Percentiles rank a stretch among this genome's conserved stretches.
phyloP scores from a whole-genome alignment of 2,888 invertebrate species.

The Heliconius aoede region DNA sequence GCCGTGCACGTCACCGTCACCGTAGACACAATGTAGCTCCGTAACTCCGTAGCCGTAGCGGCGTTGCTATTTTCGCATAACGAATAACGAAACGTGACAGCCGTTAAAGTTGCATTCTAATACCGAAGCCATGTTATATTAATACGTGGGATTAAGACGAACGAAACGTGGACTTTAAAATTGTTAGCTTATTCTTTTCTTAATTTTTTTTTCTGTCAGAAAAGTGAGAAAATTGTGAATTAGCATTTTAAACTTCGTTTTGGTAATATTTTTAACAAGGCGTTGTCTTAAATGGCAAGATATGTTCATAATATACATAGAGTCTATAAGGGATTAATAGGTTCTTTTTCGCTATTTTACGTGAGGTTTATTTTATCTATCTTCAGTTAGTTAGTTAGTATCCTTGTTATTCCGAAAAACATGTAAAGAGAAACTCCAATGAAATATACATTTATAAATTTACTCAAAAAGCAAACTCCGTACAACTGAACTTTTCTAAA shows the following conservation, averaged over 20 bases:
- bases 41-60: neutral
- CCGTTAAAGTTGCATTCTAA: neutral
- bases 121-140: neutral
- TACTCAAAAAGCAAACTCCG: too few relatives aligned
- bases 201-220: neutral
- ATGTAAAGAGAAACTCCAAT: neutral
- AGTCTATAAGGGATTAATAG: too few relatives aligned
- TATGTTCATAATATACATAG: too few relatives aligned
- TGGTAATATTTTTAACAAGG: too few relatives aligned
- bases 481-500: too few relatives aligned
- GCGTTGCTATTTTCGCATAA: neutral
- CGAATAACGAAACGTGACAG: neutral
- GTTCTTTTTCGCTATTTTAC: too few relatives aligned
- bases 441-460: neutral
- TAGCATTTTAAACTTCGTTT: too few relatives aligned
- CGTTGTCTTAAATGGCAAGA: too few relatives aligned
- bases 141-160: neutral
- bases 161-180: neutral
- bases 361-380: too few relatives aligned
- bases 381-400: too few relatives aligned
- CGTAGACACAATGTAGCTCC: neutral
- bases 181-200: neutral
- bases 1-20: neutral
- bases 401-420: neutral
- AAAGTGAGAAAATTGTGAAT: too few relatives aligned